Evolutionary conservation across 2,113 vertebrate genomes (phyloP), one percentile per base, ranked within the genome.

Genomic region (Tiliqua scincoides): DNA sequence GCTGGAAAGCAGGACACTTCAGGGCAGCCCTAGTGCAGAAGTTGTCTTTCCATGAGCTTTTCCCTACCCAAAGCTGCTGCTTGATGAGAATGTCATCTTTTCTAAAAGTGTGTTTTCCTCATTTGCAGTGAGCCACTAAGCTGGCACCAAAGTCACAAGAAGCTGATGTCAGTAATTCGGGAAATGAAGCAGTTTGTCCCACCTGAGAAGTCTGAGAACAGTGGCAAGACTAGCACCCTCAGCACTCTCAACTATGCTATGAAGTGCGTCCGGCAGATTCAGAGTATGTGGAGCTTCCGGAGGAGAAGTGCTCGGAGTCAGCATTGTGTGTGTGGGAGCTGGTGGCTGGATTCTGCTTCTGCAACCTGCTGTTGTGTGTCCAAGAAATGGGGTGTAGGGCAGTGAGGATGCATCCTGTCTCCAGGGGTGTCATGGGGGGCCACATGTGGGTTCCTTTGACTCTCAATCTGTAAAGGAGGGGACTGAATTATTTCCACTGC

Each of bases 121-220:
- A 18, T 17, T 37, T 63, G 61, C 61, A 96, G 96, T 3, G 89
- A 93, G 32, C 92, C 84, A 27, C 83, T 90, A 48, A 95, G 94
- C 35, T 92, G 89, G 82, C 94, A 92, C 1, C 96, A 96, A 72
- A 86, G 94, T 40, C 97, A 97, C 85, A 95, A 93, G 92, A 96
- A 98, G 59, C 63, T 98, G 90, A 94, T 93, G 91, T 92, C 52
- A 85, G 96, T 97, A 75, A 97, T 99, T 87, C 96, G 97, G 84
- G 98, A 99, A 95, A 98, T 98, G 96, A 98, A 98, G 90, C 98
- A 95, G 89, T 96, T 95, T 82, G 94, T 98, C 11, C 98, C 97
- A 0, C 95, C 94, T 0, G 97, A 98, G 86, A 97, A 96, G 86
- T 93, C 95, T 85, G 94, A 83, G 82, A 95, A 79, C 76, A 95